phyloP scores from a whole-genome alignment of 2,113 vertebrate species.

The Scopus umbretta region DNA sequence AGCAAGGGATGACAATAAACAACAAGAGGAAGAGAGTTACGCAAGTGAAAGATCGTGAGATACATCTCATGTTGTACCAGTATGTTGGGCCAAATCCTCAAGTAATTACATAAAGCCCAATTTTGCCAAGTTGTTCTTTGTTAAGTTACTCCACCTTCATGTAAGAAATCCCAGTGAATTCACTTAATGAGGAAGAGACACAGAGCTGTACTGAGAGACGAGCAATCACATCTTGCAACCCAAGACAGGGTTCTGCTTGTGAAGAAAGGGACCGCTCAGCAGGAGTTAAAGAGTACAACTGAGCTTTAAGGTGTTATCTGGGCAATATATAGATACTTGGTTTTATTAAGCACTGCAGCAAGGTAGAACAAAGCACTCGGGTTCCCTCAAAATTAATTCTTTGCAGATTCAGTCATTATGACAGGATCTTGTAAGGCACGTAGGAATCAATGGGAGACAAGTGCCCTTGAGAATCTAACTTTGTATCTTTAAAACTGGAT shows the following conservation, averaged over 20 bases:
- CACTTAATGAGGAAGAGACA: constrained; percentile 2
- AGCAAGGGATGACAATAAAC: constrained; percentile 56
- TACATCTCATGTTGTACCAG: constrained; percentile 52
- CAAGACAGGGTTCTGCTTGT: not conserved
- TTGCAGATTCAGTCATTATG: not conserved
- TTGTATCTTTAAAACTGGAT: constrained; percentile 11
- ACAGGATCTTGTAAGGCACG: not conserved
- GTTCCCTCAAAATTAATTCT: not conserved
- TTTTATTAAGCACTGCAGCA: not conserved
- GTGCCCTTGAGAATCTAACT: not conserved
- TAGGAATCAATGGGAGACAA: not conserved
- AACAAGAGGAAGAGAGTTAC: constrained; percentile 58
- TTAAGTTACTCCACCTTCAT: constrained; percentile 28
- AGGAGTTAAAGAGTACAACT: not conserved
- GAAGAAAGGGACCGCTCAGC: not conserved
- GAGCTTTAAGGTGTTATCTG: not conserved
- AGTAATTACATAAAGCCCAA: constrained; percentile 54
- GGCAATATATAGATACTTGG: not conserved
- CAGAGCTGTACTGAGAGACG: not conserved
- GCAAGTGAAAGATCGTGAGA: constrained; percentile 57
- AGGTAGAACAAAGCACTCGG: not conserved
- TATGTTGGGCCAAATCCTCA: constrained; percentile 59
- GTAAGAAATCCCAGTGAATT: constrained; percentile 13
- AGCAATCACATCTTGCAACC: not conserved
- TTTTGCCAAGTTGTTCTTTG: constrained; percentile 59